A percentile compares a stretch with the other conserved stretches of the same genome.
Conservation (phyloP, 2,888 invertebrate genomes). For the Drosophila pegasa region DNA sequence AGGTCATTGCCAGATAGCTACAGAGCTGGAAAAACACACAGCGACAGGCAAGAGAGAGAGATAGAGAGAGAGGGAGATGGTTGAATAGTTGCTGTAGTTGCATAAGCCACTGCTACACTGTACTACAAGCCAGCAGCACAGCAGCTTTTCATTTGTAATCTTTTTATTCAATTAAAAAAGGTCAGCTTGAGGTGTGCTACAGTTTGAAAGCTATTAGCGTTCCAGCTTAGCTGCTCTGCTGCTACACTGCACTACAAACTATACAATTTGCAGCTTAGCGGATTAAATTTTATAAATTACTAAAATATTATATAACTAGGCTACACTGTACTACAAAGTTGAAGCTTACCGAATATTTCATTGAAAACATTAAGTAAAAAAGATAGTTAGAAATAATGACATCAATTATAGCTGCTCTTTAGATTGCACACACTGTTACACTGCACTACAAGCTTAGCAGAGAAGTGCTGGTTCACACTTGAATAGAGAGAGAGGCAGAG, state of each 20-base stretch:
- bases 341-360: not conserved
- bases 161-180: constrained; percentile 2
- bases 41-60: not conserved
- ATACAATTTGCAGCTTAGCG: not conserved
- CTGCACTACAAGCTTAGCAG: not conserved
- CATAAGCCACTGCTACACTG: constrained; percentile 2
- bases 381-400: too few species aligned
- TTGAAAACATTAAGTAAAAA: too few species aligned
- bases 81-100: not conserved
- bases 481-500: too few species aligned
- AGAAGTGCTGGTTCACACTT: not conserved
- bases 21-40: not conserved
- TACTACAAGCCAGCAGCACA: not conserved
- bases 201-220: constrained; percentile 8
- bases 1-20: constrained; percentile 7
- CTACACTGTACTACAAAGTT: not conserved
- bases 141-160: constrained; percentile 4
- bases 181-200: constrained; percentile 1
- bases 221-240: not conserved
- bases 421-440: not conserved
- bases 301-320: not conserved
- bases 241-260: constrained; percentile 25
- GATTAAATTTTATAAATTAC: not conserved
- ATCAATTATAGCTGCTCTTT: not conserved
- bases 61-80: not conserved